Evolutionary conservation across 2,797 vertebrate species (phyloP), one percentile per base, ranked within the genome.

Genomic region (Notolabrus celidotus): DNA sequence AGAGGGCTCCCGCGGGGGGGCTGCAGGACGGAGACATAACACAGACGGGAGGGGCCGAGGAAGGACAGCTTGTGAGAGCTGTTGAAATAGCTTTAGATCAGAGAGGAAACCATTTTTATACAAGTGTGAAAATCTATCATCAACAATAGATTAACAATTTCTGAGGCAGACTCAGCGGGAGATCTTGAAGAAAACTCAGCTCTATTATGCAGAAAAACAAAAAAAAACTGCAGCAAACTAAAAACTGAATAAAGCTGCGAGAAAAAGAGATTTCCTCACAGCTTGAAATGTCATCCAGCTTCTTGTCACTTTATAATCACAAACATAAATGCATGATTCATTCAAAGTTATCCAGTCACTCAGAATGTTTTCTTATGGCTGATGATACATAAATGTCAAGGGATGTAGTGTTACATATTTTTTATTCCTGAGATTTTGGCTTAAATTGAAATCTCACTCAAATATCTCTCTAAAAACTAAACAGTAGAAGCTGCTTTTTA

Each of bases 21-120:
- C 27, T 27, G 25, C 25, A 27, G 25, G 27, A 27, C 25, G 25
- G 3, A 25, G 5, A 5, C 25, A 27, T 3, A 3, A 27, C 25
- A 27, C 25, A 3, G 25, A 5, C 25, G 15, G 41, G 15, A 41
- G 38, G 5, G 15, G 5, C 5, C 3, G 12, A 14, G 12, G 1
- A 11, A 36, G 62, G 55, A 38, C 64, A 70, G 71, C 71, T n/a
- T n/a, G n/a, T 55, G 77, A n/a, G 74, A 54, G 63, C 11, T 79
- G 89, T 80, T 82, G 83, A 39, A 89, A 88, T 81, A 71, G 74
- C 67, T 68, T 55, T 55, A 53, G 58, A 80, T 83, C 15, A 69
- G 56, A 63, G 60, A 80, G 64, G 67, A 84, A 60, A 81, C 65
- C 45, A 17, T 16, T 31, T 31, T 31, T 31, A 31, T 31, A 5